phyloP scores from a whole-genome alignment of 2,888 invertebrate genomes.

The Orthosia gothica region DNA sequence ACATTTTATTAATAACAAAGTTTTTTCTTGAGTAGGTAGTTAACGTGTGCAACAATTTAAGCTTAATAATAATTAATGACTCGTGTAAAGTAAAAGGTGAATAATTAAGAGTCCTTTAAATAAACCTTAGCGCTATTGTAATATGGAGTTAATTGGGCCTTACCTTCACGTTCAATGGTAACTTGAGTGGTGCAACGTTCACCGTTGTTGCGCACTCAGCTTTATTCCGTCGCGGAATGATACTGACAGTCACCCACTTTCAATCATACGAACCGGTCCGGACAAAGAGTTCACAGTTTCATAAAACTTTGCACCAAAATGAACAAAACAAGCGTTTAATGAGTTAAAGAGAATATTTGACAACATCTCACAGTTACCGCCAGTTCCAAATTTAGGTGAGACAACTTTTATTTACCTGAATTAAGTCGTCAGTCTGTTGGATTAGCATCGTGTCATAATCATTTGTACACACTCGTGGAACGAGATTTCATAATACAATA shows the following conservation, averaged over 20 bases:
- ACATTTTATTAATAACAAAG: conserved; percentile 30
- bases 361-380: conserved; percentile 29
- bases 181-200: conserved; percentile 76
- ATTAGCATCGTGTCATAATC: conserved; percentile 41
- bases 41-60: conserved; percentile 31
- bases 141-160: conserved; percentile 83
- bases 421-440: conserved; percentile 19
- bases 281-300: conserved; percentile 82
- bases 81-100: conserved; percentile 65
- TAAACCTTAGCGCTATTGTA: conserved; percentile 73
- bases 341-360: conserved; percentile 61
- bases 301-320: conserved; percentile 66
- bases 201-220: conserved; percentile 74
- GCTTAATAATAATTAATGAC: conserved; percentile 56
- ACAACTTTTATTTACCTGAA: conserved; percentile 41
- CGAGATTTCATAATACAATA: conserved; percentile 47
- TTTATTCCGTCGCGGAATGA: conserved; percentile 74
- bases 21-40: conserved; percentile 18
- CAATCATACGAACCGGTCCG: conserved; percentile 82
- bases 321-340: conserved; percentile 65
- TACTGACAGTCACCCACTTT: conserved; percentile 86
- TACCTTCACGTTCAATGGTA: conserved; percentile 88
- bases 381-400: conserved; percentile 21
- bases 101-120: conserved; percentile 67
- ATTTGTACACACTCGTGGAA: conserved; percentile 32